Percentiles rank a stretch among this genome's conserved stretches.
Conservation (phyloP, 1,140 invertebrate species). For the Drosophila subpulchrella region DNA sequence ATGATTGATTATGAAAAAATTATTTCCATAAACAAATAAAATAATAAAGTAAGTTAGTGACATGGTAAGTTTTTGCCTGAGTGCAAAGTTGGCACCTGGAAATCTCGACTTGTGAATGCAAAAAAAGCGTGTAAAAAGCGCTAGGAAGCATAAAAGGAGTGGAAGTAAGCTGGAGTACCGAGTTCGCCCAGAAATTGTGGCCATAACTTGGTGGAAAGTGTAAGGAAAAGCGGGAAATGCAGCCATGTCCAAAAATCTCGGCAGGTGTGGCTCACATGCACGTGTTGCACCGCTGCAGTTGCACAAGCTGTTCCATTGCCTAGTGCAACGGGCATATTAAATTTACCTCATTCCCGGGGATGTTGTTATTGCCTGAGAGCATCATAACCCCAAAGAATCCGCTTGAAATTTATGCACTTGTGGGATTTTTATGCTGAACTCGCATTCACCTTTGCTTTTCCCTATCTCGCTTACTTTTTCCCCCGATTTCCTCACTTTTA, state of each 20-base stretch:
- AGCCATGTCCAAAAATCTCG: conserved; percentile 68
- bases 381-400: conserved; percentile 59
- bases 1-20: too few species aligned
- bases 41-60: too few species aligned
- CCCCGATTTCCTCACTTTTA: conserved; percentile 1
- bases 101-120: conserved; percentile 43
- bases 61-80: conserved; percentile 18
- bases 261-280: conserved; percentile 57
- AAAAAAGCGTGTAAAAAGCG: conserved; percentile 25
- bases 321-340: conserved; percentile 46
- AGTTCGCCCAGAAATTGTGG: conserved; percentile 23
- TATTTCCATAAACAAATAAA: too few species aligned
- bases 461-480: conserved; percentile 8
- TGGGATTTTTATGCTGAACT: conserved; percentile 55
- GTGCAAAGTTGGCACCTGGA: conserved; percentile 6
- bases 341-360: conserved; percentile 24
- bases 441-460: conserved; percentile 9
- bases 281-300: conserved; percentile 39
- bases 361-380: conserved; percentile 17
- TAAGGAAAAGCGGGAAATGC: conserved; percentile 3
- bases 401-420: conserved; percentile 74
- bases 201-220: conserved; percentile 42
- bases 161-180: conserved; percentile 16
- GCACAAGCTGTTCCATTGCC: conserved; percentile 48
- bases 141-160: conserved; percentile 16